These are phyloP conservation scores for Platycheirus rosarum DNA, from an alignment of 2,888 invertebrate genomes.

Conservation along the genomic window DNA sequence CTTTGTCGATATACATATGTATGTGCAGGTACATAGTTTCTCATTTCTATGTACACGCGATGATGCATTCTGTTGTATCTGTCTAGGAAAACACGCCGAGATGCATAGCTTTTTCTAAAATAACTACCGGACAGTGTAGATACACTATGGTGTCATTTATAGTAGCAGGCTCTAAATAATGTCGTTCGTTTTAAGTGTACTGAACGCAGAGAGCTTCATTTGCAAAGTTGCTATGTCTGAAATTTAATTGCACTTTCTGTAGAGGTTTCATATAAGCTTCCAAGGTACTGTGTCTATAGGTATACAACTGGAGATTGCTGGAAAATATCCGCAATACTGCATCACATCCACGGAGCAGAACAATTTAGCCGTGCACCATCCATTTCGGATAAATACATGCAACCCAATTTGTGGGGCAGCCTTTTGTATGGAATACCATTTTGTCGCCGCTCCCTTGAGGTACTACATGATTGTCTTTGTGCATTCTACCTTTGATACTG, in stretches of 20 bases:
- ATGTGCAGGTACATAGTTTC: constrained; percentile 27
- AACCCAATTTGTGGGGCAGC: constrained; percentile 26
- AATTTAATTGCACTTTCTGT: constrained; percentile 47
- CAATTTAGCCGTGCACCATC: constrained; percentile 44
- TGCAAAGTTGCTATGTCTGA: constrained; percentile 38
- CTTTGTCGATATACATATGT: constrained; percentile 63
- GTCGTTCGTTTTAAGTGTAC: constrained; percentile 56
- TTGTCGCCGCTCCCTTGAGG: constrained; percentile 31
- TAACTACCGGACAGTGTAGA: constrained; percentile 35
- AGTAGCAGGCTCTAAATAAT: constrained; percentile 30
- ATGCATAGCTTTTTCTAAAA: constrained; percentile 42
- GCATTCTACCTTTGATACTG: constrained; percentile 29
- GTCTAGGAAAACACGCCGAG: constrained; percentile 47
- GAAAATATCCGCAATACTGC: constrained; percentile 67
- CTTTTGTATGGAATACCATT: constrained; percentile 27
- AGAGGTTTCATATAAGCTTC: constrained; percentile 25
- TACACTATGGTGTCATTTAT: constrained; percentile 46
- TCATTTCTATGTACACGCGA: constrained; percentile 40
- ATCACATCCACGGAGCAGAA: constrained; percentile 55
- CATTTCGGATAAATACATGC: constrained; percentile 41
- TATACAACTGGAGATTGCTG: constrained; percentile 49
- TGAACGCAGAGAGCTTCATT: constrained; percentile 36
- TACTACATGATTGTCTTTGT: constrained; percentile 34
- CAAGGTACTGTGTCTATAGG: constrained; percentile 5
- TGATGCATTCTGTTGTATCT: constrained; percentile 55